Conservation (phyloP, 2,113 vertebrate genomes). For the Pterocles gutturalis region DNA sequence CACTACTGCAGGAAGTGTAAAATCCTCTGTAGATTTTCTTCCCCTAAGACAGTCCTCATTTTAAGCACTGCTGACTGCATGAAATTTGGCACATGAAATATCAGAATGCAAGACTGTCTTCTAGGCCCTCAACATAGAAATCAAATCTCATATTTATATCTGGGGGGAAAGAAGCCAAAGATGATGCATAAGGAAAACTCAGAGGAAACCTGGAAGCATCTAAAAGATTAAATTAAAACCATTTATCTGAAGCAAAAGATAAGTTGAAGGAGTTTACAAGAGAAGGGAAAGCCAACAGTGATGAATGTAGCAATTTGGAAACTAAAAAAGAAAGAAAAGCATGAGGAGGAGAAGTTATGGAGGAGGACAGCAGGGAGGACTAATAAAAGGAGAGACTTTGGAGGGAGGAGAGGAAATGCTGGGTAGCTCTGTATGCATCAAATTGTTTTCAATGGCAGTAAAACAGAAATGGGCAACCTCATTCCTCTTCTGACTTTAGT, state of each 20-base stretch:
- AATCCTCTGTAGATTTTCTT: neutral
- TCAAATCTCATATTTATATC: constrained; percentile 19
- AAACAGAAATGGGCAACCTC: constrained; percentile 44
- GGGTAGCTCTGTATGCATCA: constrained; percentile 12
- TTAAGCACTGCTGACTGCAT: neutral
- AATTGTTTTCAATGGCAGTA: constrained; percentile 46
- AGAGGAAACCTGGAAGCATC: constrained; percentile 65
- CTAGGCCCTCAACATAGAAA: constrained; percentile 3
- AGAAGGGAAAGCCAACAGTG: constrained; percentile 62
- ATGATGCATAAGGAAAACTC: constrained; percentile 16
- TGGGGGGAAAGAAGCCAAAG: neutral
- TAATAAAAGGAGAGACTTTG: constrained; percentile 38
- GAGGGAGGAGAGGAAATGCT: constrained; percentile 35
- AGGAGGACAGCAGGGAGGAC: neutral
- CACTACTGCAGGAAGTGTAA: neutral
- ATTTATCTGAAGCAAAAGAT: constrained; percentile 73
- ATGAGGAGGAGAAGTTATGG: constrained; percentile 23
- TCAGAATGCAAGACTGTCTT: neutral
- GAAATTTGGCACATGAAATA: constrained; percentile 5
- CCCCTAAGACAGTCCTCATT: neutral
- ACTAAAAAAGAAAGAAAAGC: constrained; percentile 59
- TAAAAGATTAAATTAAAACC: constrained; percentile 78
- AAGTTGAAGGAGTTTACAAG: constrained; percentile 66
- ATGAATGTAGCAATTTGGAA: constrained; percentile 75
- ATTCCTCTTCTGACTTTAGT: constrained; percentile 20